phyloP scores from a whole-genome alignment of 1,140 invertebrate species.

The Archegozetes longisetosus region DNA sequence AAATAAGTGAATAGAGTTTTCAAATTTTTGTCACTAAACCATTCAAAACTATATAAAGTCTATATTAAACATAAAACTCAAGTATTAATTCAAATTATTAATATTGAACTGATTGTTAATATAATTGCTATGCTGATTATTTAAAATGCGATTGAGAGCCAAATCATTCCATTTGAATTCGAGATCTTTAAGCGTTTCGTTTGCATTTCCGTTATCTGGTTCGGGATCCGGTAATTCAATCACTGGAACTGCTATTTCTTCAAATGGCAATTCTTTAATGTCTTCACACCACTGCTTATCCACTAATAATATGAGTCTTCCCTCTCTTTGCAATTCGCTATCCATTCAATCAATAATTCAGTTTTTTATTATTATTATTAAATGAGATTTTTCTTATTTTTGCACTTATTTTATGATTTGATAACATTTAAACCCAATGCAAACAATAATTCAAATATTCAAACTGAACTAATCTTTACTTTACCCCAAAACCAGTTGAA shows the following conservation, averaged over 20 bases:
- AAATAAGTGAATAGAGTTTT: not conserved
- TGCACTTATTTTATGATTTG: not conserved
- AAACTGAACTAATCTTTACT: too few relatives aligned
- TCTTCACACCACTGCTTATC: constrained; percentile 77
- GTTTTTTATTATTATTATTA: not conserved
- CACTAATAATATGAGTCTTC: constrained; percentile 66
- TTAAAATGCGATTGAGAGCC: constrained; percentile 39
- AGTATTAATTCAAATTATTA: not conserved
- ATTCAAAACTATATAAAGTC: not conserved
- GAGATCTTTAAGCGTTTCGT: constrained; percentile 72
- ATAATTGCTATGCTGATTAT: not conserved
- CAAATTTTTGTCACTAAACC: not conserved
- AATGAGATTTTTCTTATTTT: not conserved
- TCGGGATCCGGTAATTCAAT: constrained; percentile 81
- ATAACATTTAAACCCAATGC: not conserved
- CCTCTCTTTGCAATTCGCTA: constrained; percentile 43
- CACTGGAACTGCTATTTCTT: constrained; percentile 73
- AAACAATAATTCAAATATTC: too few relatives aligned
- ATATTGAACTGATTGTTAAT: not conserved
- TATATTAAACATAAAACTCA: not conserved
- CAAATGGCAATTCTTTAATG: constrained; percentile 52
- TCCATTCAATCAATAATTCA: constrained; percentile 29
- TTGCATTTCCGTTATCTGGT: constrained; percentile 76
- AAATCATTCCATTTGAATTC: constrained; percentile 77
- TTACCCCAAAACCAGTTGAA: too few relatives aligned